These are phyloP conservation scores for Sebastes hubbsi DNA, from an alignment of 2,797 vertebrate species.

Conservation along the genomic window DNA sequence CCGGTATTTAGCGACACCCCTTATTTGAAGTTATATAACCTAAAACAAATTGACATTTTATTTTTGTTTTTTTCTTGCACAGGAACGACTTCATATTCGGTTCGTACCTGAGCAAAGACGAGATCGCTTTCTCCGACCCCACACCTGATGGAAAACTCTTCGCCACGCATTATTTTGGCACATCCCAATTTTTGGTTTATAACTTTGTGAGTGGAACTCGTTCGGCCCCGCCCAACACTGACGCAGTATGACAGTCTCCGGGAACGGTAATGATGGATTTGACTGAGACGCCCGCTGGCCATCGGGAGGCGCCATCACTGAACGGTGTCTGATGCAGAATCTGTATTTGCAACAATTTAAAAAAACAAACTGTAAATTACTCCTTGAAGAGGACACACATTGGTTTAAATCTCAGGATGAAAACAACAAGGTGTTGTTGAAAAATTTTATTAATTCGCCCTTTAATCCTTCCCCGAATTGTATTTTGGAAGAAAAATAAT, in stretches of 20 bases:
- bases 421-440: slow-evolving; percentile 77
- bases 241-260: slow-evolving; percentile 63
- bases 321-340: slow-evolving; percentile 41
- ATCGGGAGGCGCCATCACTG: slow-evolving; percentile 29
- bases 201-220: slow-evolving; percentile 93
- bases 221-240: slow-evolving; percentile 56
- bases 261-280: slow-evolving; percentile 24
- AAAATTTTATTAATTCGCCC: slow-evolving; percentile 71
- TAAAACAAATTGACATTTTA: neutral
- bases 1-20: fast-evolving
- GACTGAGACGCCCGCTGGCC: slow-evolving; percentile 25
- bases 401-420: slow-evolving; percentile 85
- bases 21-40: too few relatives aligned
- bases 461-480: slow-evolving; percentile 72
- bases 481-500: slow-evolving; percentile 74
- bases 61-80: slow-evolving; percentile 26
- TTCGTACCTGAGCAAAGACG: slow-evolving; percentile 96
- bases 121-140: slow-evolving; percentile 99
- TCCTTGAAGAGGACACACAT: slow-evolving; percentile 58
- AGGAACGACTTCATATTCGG: slow-evolving; percentile 99
- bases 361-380: slow-evolving; percentile 56
- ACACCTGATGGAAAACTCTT: slow-evolving; percentile 99
- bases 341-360: slow-evolving; percentile 28
- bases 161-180: slow-evolving; percentile 95
- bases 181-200: slow-evolving; percentile 98